Conservation (phyloP, 2,888 invertebrate genomes). For the Lobophora halterata region DNA sequence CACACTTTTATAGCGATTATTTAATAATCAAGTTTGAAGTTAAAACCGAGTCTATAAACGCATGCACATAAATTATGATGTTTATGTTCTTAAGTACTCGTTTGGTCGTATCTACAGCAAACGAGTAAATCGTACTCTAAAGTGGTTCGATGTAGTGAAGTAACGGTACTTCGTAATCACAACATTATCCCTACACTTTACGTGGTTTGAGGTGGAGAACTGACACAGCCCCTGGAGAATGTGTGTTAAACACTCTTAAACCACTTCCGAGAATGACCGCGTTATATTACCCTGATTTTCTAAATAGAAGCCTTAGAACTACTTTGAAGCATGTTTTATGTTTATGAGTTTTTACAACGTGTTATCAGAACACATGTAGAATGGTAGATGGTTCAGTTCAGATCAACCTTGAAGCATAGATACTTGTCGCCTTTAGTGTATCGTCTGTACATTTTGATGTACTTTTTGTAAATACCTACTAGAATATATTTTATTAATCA, state of each 20-base stretch:
- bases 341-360: constrained; percentile 15
- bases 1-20: constrained; percentile 36
- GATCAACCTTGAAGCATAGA: constrained; percentile 6
- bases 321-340: constrained; percentile 18
- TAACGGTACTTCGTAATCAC: constrained; percentile 55
- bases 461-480: too few relatives aligned
- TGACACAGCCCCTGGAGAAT: constrained; percentile 49
- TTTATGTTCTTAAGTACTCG: constrained; percentile 35
- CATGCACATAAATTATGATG: constrained; percentile 44
- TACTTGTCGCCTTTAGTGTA: background rate
- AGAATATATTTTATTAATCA: too few relatives aligned
- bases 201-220: constrained; percentile 21
- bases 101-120: constrained; percentile 23
- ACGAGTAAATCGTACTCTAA: too few relatives aligned
- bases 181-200: constrained; percentile 50
- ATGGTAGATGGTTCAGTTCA: constrained; percentile 4
- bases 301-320: constrained; percentile 25
- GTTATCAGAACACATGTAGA: constrained; percentile 15
- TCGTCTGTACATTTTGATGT: too few relatives aligned
- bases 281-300: constrained; percentile 23
- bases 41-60: constrained; percentile 35
- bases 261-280: constrained; percentile 51
- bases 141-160: constrained; percentile 23
- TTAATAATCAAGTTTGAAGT: constrained; percentile 40
- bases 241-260: constrained; percentile 53